Evolutionary conservation across 2,797 vertebrate genomes (phyloP).

Genomic region (Phrynocephalus guinanensis): DNA sequence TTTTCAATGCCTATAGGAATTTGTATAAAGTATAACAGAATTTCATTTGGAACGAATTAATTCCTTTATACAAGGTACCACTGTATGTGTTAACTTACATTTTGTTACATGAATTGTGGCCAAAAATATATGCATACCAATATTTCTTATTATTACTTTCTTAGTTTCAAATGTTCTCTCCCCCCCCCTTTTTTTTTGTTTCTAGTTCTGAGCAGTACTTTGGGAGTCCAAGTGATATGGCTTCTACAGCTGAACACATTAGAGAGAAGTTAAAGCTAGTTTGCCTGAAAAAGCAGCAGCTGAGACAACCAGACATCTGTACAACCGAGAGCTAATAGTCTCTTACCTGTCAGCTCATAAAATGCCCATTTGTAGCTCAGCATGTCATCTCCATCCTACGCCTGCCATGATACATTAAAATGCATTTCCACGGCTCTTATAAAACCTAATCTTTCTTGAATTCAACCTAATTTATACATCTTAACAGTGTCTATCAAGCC

Average conservation of each 20-base stretch:
- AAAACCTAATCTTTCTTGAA: conserved; percentile 69
- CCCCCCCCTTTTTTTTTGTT: conserved; percentile 40
- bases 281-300: conserved; percentile 90
- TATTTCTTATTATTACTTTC: neutral
- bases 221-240: conserved; percentile 92
- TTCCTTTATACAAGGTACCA: too few species aligned
- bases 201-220: conserved; percentile 96
- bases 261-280: conserved; percentile 95
- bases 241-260: conserved; percentile 90
- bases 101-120: neutral
- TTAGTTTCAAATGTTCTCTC: neutral
- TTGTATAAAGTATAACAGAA: too few species aligned
- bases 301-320: conserved; percentile 83
- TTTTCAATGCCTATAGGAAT: too few species aligned
- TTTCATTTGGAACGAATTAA: too few species aligned
- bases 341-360: conserved; percentile 60
- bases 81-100: neutral
- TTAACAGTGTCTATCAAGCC: conserved; percentile 80
- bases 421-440: conserved; percentile 73
- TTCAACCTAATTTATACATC: conserved; percentile 70
- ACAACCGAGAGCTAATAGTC: conserved; percentile 83
- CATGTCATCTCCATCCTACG: conserved; percentile 72
- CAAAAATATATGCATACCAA: neutral
- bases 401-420: conserved; percentile 74
- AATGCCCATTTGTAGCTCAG: conserved; percentile 71